phyloP scores from a whole-genome alignment of 2,888 invertebrate species.

The Itoplectis maculator region DNA sequence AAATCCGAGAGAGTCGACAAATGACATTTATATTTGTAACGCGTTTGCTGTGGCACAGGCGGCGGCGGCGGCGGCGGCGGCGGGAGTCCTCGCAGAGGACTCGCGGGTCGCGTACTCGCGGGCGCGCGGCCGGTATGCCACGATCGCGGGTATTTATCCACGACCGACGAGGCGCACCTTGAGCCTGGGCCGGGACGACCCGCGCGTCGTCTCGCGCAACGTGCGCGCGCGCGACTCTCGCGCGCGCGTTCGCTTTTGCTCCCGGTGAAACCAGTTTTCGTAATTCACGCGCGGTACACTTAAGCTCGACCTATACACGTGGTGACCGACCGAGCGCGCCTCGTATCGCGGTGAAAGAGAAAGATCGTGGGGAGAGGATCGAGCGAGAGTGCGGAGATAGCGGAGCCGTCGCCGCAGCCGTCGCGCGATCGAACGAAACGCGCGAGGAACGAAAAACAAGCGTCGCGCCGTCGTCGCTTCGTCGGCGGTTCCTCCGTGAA shows the following conservation, averaged over 20 bases:
- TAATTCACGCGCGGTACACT: slow-evolving; percentile 57
- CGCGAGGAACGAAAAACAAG: slow-evolving; percentile 3
- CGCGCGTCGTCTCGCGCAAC: slow-evolving; percentile 3
- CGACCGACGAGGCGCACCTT: slow-evolving; percentile 25
- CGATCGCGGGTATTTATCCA: slow-evolving; percentile 16
- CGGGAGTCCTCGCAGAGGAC: slow-evolving; percentile 13
- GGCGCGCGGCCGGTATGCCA: slow-evolving; percentile 7
- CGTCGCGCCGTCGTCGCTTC: slow-evolving; percentile 9
- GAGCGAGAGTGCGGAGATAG: slow-evolving; percentile 36
- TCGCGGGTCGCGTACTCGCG: background rate
- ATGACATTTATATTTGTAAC: slow-evolving; percentile 25
- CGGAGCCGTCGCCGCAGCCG: background rate
- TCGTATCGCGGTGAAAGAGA: slow-evolving; percentile 38
- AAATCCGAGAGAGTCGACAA: background rate
- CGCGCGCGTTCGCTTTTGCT: slow-evolving; percentile 36
- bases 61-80: no score
- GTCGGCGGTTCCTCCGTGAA: slow-evolving; percentile 19
- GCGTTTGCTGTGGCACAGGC: slow-evolving; percentile 4
- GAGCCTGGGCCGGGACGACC: background rate
- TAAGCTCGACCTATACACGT: slow-evolving; percentile 57
- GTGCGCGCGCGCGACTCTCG: background rate
- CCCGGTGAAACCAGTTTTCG: slow-evolving; percentile 60
- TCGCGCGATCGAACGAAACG: background rate
- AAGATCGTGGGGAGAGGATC: slow-evolving; percentile 28
- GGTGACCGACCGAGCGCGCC: slow-evolving; percentile 36